These are phyloP conservation scores for Platygyra sinensis DNA, from an alignment of 64 coral and sea anemone species.

Conservation along the genomic window DNA sequence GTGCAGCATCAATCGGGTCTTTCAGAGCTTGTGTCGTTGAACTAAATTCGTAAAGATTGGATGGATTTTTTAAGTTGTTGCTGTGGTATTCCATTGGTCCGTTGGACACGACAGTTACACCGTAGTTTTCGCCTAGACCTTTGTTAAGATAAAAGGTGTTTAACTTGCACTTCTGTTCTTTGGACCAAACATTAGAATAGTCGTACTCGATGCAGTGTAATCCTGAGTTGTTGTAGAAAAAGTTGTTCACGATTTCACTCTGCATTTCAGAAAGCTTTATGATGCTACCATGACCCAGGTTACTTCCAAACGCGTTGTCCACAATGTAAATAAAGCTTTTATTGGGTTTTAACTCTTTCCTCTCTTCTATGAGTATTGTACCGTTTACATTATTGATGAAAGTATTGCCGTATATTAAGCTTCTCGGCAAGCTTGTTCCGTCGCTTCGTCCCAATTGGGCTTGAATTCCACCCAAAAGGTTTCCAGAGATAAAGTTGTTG, in stretches of 20 bases:
- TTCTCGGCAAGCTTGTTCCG: conserved; percentile 9
- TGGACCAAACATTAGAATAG: not conserved
- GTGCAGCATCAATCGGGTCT: conserved; percentile 26
- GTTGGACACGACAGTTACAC: conserved; percentile 58
- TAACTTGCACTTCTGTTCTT: conserved; percentile 44
- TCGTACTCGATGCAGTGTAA: conserved; percentile 42
- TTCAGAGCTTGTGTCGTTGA: conserved; percentile 26
- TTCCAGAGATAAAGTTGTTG: conserved; percentile 48
- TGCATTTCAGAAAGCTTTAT: conserved; percentile 36
- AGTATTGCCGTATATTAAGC: conserved; percentile 71
- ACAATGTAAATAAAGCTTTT: conserved; percentile 23
- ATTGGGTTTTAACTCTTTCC: not conserved
- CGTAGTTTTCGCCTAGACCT: conserved; percentile 41
- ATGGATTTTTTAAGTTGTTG: conserved; percentile 72
- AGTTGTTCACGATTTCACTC: conserved; percentile 41
- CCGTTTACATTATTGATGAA: conserved; percentile 57
- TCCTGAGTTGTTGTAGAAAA: conserved; percentile 83
- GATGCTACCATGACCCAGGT: conserved; percentile 41
- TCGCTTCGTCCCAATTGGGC: conserved; percentile 31
- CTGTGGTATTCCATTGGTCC: conserved; percentile 66
- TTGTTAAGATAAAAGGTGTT: conserved; percentile 64
- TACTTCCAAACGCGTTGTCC: conserved; percentile 51
- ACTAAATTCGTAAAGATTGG: conserved; percentile 72
- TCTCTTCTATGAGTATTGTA: not conserved
- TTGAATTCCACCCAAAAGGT: conserved; percentile 50